Base-by-base conservation (phyloP, 1,140 invertebrate genomes). In the Probaryconus sp. region DNA sequence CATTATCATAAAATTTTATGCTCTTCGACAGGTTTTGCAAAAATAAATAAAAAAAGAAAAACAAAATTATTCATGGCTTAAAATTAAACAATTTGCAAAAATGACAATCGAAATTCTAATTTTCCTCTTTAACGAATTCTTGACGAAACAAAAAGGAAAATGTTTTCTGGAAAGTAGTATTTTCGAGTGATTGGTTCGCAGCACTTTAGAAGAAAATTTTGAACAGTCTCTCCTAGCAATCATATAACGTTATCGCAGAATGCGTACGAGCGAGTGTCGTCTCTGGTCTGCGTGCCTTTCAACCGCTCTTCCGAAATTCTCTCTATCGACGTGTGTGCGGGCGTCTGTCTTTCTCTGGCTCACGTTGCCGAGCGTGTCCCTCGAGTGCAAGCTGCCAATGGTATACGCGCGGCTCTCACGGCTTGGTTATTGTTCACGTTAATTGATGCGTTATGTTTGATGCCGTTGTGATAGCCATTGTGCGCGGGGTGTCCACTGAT, bases 391-490 rank as follows among this genome's bases (percentile, higher is more conserved):
- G 21, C 60, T 35, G 50, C 61, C 63, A 60, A 47, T 69, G 74
- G 63, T 63, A 24, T 55, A 40, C 60, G 55, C 60, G 53, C 58
- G 40, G 69, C 68, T 78, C 71, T 68, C 76, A 71, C 76, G 67
- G 76, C 76, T 68, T 71, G 82, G 82, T 87, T 86, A 87, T 88
- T 88, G 87, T 88, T 88, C 87, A 84, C 83, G 86, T 88, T 88
- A 87, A 87, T 88, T 88, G 87, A 87, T 88, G 85, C 87, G 87
- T 88, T 88, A 87, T 88, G 87, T 88, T 88, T 88, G 86, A 88
- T 88, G 87, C 87, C 85, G 87, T 82, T 83, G 80, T 84, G 87
- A 88, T 88, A 88, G 86, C 85, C 84, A 87, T 87, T 87, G 86
- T 86, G 78, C 80, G 82, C 81, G 79, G 78, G 80, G 80, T 87